A percentile compares a stretch with the other conserved stretches of the same genome.
These are phyloP conservation scores for Gouania willdenowi DNA, from an alignment of 2,797 vertebrate genomes.

Conservation along the genomic window DNA sequence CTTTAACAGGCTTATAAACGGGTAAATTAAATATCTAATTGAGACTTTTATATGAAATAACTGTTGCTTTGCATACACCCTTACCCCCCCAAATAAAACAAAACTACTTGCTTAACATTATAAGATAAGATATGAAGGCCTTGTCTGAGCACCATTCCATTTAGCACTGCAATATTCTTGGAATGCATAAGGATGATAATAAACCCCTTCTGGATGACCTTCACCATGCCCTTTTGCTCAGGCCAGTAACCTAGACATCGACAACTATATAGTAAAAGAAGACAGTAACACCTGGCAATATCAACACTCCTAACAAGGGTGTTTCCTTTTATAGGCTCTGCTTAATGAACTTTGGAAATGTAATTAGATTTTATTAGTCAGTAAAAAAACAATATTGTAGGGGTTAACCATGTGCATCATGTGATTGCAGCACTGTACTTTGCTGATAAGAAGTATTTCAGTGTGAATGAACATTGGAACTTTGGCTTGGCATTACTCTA, in stretches of 20 bases:
- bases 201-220: too few relatives aligned
- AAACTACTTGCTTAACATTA: too few relatives aligned
- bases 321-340: conserved; percentile 37
- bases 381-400: conserved; percentile 42
- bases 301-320: conserved; percentile 25
- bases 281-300: conserved; percentile 5
- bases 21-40: too few relatives aligned
- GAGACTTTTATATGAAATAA: too few relatives aligned
- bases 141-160: too few relatives aligned
- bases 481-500: conserved; percentile 35
- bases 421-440: conserved; percentile 46
- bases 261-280: neutral
- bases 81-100: too few relatives aligned
- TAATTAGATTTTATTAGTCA: conserved; percentile 68
- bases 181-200: too few relatives aligned
- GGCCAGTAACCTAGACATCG: conserved; percentile 4
- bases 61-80: too few relatives aligned
- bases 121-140: too few relatives aligned
- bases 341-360: conserved; percentile 66
- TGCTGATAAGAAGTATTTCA: conserved; percentile 49
- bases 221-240: neutral
- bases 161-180: too few relatives aligned
- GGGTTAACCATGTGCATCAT: conserved; percentile 49
- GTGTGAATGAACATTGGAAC: conserved; percentile 44
- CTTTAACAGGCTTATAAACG: too few relatives aligned